Conservation (phyloP, 2,888 invertebrate species). For the Gisinianus flammeolus region DNA sequence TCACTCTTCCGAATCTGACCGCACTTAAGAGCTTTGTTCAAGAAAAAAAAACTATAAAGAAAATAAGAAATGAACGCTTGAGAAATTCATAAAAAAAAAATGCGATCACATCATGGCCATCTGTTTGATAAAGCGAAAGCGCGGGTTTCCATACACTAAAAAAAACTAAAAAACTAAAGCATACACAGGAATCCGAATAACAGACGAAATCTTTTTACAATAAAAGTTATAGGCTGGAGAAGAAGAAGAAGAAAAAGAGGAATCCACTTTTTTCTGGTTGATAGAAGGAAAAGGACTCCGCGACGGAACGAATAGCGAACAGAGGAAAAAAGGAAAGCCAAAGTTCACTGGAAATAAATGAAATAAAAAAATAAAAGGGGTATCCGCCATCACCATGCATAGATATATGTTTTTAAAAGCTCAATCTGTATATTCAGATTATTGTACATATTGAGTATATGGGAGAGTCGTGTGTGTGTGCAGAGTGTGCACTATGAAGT, state of each 20-base stretch:
- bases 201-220: not conserved
- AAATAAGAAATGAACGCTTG: not conserved
- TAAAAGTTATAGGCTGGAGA: not conserved
- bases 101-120: not conserved
- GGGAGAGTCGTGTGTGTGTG: too few species aligned
- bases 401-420: not conserved
- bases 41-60: not conserved
- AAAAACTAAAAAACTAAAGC: not conserved
- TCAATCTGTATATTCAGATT: not conserved
- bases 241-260: too few species aligned
- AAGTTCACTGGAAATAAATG: constrained; percentile 16
- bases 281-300: too few species aligned
- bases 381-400: not conserved
- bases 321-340: constrained; percentile 2
- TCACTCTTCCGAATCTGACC: constrained; percentile 2
- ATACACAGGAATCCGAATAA: not conserved
- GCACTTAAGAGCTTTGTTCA: not conserved
- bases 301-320: not conserved
- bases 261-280: too few species aligned
- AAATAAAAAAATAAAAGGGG: not conserved
- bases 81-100: not conserved
- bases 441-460: not conserved
- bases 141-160: not conserved
- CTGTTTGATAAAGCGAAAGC: not conserved
- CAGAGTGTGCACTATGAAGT: not conserved